These are phyloP conservation scores for Stylophora pistillata DNA, from an alignment of 64 coral and sea anemone genomes.

Conservation along the genomic window DNA sequence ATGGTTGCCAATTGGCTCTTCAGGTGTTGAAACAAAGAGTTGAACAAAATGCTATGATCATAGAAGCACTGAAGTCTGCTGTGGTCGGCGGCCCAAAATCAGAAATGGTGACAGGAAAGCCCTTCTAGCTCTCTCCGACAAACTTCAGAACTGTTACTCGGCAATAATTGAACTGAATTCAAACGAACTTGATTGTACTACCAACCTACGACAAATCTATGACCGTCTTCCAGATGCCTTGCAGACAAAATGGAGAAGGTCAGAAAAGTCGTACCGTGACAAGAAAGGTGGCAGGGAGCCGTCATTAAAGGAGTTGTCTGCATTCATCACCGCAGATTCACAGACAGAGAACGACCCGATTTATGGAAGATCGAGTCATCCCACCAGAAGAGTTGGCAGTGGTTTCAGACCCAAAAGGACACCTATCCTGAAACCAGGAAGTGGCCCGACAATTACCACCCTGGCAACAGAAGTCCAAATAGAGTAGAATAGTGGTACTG, in stretches of 20 bases:
- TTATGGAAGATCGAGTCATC: too few species aligned
- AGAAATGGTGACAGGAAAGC: too few species aligned
- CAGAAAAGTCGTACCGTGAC: constrained; percentile 28
- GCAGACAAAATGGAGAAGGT: too few species aligned
- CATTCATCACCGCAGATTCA: constrained; percentile 26
- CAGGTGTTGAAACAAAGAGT: neutral
- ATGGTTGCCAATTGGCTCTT: too few species aligned
- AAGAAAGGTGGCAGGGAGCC: constrained; percentile 27
- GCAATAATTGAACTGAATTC: constrained; percentile 45
- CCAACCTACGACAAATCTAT: too few species aligned
- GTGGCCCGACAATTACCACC: neutral
- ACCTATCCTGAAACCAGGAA: too few species aligned
- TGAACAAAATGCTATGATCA: constrained; percentile 22
- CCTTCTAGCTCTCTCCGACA: too few species aligned
- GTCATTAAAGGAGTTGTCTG: neutral
- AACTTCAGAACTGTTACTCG: constrained; percentile 16
- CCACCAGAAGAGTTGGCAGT: too few species aligned
- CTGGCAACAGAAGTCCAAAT: neutral
- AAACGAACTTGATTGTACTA: constrained; percentile 47
- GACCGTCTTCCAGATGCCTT: too few species aligned
- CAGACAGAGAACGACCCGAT: constrained; percentile 33
- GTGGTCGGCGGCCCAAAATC: too few species aligned
- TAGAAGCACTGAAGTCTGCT: neutral
- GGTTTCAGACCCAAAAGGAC: too few species aligned
- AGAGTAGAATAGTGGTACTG: too few species aligned